phyloP scores from a whole-genome alignment of 2,797 vertebrate species.

The Girardinus metallicus region DNA sequence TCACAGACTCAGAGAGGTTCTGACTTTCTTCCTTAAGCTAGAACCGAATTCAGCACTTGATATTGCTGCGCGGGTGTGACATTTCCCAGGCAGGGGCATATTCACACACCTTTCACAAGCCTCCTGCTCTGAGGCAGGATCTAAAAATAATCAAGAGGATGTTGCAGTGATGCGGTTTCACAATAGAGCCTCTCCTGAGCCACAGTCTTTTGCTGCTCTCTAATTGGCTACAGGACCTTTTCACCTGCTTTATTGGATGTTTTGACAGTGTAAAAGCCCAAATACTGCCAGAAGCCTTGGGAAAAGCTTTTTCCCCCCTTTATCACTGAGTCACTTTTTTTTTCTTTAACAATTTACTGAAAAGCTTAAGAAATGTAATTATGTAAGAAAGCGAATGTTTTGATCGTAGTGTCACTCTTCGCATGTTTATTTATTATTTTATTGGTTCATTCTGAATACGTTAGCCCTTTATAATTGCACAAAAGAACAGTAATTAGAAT shows the following conservation, averaged over 20 bases:
- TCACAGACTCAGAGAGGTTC: constrained; percentile 56
- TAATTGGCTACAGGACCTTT: constrained; percentile 73
- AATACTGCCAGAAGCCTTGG: constrained; percentile 35
- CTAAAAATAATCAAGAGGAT: constrained; percentile 71
- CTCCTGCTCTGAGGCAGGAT: constrained; percentile 50
- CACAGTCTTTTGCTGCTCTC: constrained; percentile 54
- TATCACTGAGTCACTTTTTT: constrained; percentile 27
- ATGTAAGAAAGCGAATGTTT: constrained; percentile 5
- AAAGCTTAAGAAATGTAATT: constrained; percentile 16
- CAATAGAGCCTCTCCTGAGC: constrained; percentile 62
- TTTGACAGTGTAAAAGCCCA: constrained; percentile 61
- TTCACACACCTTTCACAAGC: constrained; percentile 71
- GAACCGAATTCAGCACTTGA: constrained; percentile 61
- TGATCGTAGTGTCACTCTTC: not conserved
- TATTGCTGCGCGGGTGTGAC: constrained; percentile 62
- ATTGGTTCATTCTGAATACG: not conserved
- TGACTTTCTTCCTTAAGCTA: constrained; percentile 71
- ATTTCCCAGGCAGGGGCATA: constrained; percentile 66
- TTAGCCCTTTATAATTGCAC: not conserved
- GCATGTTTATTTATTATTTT: not conserved
- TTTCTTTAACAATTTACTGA: constrained; percentile 11
- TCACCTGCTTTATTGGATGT: constrained; percentile 69
- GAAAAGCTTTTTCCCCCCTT: constrained; percentile 12
- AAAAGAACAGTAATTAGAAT: not conserved
- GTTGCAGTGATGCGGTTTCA: constrained; percentile 53